Percentiles rank a stretch among this genome's conserved stretches.
Evolutionary conservation across 2,888 invertebrate species (phyloP).

Genomic region (Lasioglossum leucozonium): DNA sequence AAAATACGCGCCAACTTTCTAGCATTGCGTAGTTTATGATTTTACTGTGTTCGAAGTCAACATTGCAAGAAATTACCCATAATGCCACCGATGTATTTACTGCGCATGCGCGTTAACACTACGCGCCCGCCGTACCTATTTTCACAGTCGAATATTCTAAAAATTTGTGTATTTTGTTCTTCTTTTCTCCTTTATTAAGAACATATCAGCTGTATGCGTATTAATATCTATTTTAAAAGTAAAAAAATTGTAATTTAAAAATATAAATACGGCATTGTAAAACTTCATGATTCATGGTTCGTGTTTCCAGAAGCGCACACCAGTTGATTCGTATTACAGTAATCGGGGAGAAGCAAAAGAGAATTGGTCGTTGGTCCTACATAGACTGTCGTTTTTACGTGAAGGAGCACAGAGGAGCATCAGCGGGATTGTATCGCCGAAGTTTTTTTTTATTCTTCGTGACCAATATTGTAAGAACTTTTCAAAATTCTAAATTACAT

Average conservation of each 20-base stretch:
- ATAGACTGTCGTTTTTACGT: neutral
- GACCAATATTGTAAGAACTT: neutral
- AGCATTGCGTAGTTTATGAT: neutral
- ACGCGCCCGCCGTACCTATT: slow-evolving; percentile 11
- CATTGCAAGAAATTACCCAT: slow-evolving; percentile 59
- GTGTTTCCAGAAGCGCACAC: neutral
- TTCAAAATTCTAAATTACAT: neutral
- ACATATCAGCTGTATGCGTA: rapidly evolving
- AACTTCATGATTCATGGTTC: neutral
- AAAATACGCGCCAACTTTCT: neutral
- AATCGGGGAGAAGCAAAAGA: no score
- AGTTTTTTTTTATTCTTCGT: neutral
- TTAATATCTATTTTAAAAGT: neutral
- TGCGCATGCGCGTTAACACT: neutral
- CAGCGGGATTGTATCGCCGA: neutral
- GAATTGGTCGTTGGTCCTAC: neutral
- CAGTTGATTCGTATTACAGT: no score
- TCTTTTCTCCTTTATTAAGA: no score
- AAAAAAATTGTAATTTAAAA: neutral
- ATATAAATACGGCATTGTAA: neutral
- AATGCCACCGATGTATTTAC: slow-evolving; percentile 8
- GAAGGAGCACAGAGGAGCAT: neutral
- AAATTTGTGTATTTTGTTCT: neutral
- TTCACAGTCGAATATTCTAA: neutral
- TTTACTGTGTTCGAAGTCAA: neutral